Base-by-base conservation (phyloP, 2,888 invertebrate species). In the Meganola albula region DNA sequence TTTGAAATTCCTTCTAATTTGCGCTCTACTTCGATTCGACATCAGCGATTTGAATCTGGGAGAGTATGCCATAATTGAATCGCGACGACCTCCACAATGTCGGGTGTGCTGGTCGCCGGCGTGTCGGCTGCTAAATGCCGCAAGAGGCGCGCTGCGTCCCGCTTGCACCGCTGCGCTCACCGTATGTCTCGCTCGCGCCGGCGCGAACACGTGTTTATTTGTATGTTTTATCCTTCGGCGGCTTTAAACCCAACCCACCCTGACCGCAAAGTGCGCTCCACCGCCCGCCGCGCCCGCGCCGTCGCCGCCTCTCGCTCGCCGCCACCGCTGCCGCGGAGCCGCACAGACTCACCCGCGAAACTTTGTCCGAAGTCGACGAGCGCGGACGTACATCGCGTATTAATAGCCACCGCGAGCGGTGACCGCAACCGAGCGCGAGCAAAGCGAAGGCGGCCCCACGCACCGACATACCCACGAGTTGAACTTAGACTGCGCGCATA, bases 191-290 rank as follows among this genome's bases (percentile, higher is more conserved):
- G 73, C 82, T 86, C 87, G 87, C 88, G 87, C 88, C 88, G 87
- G 83, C 85, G 84, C 85, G 86, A 88, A 88, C 88, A 87, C 86
- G 84, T 87, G 88, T 89, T 87, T 87, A 85, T 84, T 84, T 85
- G 86, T 84, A 85, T 86, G 83, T 87, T 88, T 83, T 86, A 79
- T 89, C 89, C 89, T 89, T 88, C 88, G 87, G 88, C 87, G 87
- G 87, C 87, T 87, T 87, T 86, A 88, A 85, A 89, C 89, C 89
- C 90, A 84, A 87, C 90, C 90, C 89, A 88, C 88, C 82, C 78
- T 80, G 87, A 90, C 90, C 90, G 87, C 90, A 90, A 88, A 88
- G 87, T 84, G 79, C 87, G 83, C 83, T 78, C 80, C 76, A 73
- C 79, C 80, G 73, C 84, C 85, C 83, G 76, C 87, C 87, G 87